Percentiles rank a stretch among this genome's conserved stretches.
These are phyloP conservation scores for Chauna torquata DNA, from an alignment of 2,113 vertebrate species.

Conservation along the genomic window DNA sequence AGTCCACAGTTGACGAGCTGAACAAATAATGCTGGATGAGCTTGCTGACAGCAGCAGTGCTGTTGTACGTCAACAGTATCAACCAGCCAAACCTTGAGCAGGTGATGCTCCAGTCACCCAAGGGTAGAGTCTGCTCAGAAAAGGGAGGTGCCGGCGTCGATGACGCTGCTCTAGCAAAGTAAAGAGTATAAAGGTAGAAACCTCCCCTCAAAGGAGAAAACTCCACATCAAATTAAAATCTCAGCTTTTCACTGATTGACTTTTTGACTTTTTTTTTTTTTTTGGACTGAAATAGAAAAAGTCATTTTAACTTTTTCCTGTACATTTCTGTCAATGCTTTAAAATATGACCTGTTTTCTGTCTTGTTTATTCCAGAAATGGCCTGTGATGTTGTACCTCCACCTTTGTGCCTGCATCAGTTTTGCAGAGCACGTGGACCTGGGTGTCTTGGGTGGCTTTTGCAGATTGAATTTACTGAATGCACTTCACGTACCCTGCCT, in stretches of 20 bases:
- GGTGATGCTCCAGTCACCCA: fast-evolving
- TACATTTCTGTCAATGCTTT: neutral
- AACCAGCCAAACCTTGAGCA: neutral
- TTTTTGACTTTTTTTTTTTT: neutral
- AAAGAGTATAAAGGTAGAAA: neutral
- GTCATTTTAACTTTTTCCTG: neutral
- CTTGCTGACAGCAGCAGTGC: neutral
- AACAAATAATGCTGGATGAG: neutral
- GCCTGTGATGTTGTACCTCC: fast-evolving
- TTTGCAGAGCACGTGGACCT: neutral
- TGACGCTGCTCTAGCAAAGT: neutral
- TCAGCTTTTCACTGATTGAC: neutral
- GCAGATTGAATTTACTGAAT: neutral
- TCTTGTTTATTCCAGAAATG: neutral
- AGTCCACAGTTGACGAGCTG: neutral
- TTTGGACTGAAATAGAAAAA: neutral
- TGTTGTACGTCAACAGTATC: neutral
- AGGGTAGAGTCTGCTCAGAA: neutral
- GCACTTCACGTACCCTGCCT: neutral
- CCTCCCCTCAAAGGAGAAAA: neutral
- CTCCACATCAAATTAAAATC: neutral
- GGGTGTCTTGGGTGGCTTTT: neutral
- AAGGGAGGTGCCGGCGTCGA: fast-evolving
- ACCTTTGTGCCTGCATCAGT: neutral
- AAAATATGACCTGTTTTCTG: neutral